Conservation (phyloP, 1,140 invertebrate species). For the Thaumatotibia leucotreta region DNA sequence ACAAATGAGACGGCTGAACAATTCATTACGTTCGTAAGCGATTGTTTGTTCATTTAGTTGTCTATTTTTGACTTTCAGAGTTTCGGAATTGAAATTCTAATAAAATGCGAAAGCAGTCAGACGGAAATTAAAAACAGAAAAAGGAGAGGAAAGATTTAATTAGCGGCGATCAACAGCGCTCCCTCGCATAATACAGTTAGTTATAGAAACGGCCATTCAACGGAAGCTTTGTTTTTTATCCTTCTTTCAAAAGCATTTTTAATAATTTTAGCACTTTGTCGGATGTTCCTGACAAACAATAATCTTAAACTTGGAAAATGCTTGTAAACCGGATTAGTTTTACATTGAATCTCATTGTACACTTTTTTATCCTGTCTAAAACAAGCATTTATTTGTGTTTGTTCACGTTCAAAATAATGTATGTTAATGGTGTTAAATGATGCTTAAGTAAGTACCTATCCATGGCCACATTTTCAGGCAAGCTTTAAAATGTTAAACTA, state of each 20-base stretch:
- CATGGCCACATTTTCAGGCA: background rate
- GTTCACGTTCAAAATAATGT: no score
- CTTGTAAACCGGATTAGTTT: no score
- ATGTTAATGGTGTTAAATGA: no score
- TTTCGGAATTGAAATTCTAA: slow-evolving; percentile 26
- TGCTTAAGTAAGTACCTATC: background rate
- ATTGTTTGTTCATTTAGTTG: slow-evolving; percentile 15
- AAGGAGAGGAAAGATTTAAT: slow-evolving; percentile 28
- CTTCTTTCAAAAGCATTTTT: background rate
- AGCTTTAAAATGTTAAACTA: background rate
- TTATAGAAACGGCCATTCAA: slow-evolving; percentile 9
- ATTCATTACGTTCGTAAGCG: slow-evolving; percentile 13
- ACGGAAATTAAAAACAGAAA: slow-evolving; percentile 27
- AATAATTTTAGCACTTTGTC: background rate
- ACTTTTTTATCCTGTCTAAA: no score
- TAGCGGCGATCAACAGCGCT: slow-evolving; percentile 21
- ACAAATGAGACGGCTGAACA: slow-evolving; percentile 12
- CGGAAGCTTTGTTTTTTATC: background rate
- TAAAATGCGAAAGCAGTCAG: slow-evolving; percentile 25
- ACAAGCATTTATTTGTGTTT: background rate
- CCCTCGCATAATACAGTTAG: slow-evolving; percentile 5
- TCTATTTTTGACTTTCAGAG: slow-evolving; percentile 9
- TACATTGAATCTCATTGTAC: no score
- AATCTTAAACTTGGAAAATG: no score
- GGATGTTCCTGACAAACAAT: background rate